Conservation (phyloP, 2,113 vertebrate species). For the Nothoprocta pentlandii region DNA sequence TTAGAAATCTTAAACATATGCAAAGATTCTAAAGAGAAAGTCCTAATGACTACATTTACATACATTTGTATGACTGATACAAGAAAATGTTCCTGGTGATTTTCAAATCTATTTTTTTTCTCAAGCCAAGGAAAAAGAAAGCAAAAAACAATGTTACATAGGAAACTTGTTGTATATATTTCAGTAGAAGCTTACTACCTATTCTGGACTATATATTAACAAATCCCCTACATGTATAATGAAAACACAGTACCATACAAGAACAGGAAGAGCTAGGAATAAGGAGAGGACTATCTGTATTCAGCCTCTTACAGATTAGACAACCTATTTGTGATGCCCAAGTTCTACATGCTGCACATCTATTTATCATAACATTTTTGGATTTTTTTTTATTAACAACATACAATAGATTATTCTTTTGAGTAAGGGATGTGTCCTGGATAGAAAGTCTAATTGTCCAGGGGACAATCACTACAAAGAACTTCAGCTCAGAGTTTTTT, state of each 20-base stretch:
- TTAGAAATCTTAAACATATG: slow-evolving; percentile 8
- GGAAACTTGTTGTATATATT: not conserved
- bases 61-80: not conserved
- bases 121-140: not conserved
- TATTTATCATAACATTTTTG: not conserved
- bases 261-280: not conserved
- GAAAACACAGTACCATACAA: not conserved
- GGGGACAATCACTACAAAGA: not conserved
- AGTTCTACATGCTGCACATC: not conserved
- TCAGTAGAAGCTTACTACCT: not conserved
- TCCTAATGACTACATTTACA: not conserved
- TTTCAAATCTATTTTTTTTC: not conserved
- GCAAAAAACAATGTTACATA: not conserved
- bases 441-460: not conserved
- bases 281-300: not conserved
- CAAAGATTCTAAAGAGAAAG: not conserved
- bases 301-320: not conserved
- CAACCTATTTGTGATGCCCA: not conserved
- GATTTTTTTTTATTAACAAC: not conserved
- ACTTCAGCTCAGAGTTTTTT: not conserved
- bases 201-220: not conserved
- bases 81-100: not conserved
- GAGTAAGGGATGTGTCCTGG: not conserved
- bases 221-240: not conserved
- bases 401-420: not conserved